Evolutionary conservation across 2,797 vertebrate genomes (phyloP).

Genomic region (Ibycter americanus): DNA sequence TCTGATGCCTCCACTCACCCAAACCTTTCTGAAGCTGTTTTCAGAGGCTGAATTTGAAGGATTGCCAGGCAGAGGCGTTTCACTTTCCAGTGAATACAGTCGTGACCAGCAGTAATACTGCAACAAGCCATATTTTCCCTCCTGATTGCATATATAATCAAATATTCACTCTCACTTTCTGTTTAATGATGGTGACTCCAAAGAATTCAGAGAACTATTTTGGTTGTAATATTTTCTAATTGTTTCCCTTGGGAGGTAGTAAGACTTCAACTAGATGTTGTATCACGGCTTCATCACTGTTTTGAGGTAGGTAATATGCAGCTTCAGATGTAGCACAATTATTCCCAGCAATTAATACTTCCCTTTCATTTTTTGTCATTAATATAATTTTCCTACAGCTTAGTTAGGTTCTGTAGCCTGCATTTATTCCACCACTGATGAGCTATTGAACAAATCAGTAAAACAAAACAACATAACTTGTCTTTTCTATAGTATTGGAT

Average conservation of each 20-base stretch:
- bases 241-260: not conserved
- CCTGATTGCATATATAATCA: not conserved
- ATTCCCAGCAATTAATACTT: not conserved
- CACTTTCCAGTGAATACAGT: not conserved
- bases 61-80: not conserved
- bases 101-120: not conserved
- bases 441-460: not conserved
- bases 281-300: not conserved
- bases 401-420: not conserved
- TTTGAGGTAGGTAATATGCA: not conserved
- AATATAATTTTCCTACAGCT: not conserved
- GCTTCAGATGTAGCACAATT: not conserved
- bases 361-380: not conserved
- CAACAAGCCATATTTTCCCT: not conserved
- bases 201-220: slow-evolving; percentile 4
- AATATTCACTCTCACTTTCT: not conserved
- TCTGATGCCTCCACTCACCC: not conserved
- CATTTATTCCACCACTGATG: not conserved
- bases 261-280: not conserved
- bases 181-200: not conserved
- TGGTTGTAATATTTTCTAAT: slow-evolving; percentile 6
- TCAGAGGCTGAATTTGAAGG: not conserved
- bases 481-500: not conserved
- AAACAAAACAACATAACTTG: not conserved
- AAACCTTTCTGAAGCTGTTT: not conserved